Conservation (phyloP, 2,888 invertebrate species). For the Folsomia manolachei region DNA sequence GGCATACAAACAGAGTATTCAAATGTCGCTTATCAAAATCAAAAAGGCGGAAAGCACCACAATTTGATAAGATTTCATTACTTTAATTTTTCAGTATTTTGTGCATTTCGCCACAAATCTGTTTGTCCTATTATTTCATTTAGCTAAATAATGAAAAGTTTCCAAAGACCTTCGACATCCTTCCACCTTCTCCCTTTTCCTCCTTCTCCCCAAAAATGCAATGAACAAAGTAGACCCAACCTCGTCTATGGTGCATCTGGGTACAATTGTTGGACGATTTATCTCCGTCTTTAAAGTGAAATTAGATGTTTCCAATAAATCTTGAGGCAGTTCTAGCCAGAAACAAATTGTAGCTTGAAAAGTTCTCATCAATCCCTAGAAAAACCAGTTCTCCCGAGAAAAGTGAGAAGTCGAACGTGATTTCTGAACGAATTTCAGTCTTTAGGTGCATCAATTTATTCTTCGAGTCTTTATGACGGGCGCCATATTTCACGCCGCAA, state of each 20-base stretch:
- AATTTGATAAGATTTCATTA: too few species aligned
- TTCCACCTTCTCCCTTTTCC: too few species aligned
- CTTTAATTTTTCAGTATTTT: too few species aligned
- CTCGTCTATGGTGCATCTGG: background rate
- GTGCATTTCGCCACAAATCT: too few species aligned
- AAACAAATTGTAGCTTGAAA: conserved; percentile 19
- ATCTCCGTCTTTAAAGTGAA: conserved; percentile 2
- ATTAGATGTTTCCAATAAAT: conserved; percentile 18
- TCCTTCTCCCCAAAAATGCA: too few species aligned
- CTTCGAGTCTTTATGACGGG: conserved; percentile 27
- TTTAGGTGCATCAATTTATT: conserved; percentile 27
- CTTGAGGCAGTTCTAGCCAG: background rate
- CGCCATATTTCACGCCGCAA: conserved; percentile 19
- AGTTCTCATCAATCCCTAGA: conserved; percentile 12
- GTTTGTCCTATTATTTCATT: too few species aligned
- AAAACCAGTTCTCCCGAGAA: background rate
- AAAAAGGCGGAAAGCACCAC: too few species aligned
- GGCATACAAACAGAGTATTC: too few species aligned
- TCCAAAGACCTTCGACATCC: too few species aligned
- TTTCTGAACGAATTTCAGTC: conserved; percentile 30
- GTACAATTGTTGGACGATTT: background rate
- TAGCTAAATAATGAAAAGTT: too few species aligned
- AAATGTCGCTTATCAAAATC: too few species aligned
- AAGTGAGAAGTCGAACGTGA: conserved; percentile 32
- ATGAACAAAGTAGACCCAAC: too few species aligned